Evolutionary conservation across 2,113 vertebrate genomes (phyloP).

Genomic region (Sorex fumeus): DNA sequence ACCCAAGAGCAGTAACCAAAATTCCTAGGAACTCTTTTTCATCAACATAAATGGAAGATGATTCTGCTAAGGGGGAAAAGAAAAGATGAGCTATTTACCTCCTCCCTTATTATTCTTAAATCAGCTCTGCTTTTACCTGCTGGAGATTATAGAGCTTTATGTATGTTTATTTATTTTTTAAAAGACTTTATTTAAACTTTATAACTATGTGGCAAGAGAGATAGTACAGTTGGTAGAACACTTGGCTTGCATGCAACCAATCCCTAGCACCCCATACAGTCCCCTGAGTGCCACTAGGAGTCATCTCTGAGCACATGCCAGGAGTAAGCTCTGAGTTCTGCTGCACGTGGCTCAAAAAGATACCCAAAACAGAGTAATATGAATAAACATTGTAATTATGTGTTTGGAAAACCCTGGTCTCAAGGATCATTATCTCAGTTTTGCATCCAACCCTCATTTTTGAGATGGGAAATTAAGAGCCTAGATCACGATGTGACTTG

Average conservation of each 20-base stretch:
- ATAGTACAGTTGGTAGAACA: too few species aligned
- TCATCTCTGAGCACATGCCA: too few species aligned
- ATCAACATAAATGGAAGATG: not conserved
- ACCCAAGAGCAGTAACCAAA: too few species aligned
- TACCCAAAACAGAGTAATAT: too few species aligned
- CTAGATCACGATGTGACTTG: not conserved
- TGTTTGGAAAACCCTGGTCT: not conserved
- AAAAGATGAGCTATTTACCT: not conserved
- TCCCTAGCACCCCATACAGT: too few species aligned
- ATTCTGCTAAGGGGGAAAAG: constrained; percentile 7
- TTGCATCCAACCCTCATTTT: constrained; percentile 17
- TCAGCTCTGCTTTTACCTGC: not conserved
- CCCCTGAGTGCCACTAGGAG: too few species aligned
- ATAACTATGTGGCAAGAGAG: too few species aligned
- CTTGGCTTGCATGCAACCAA: too few species aligned
- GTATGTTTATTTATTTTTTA: too few species aligned
- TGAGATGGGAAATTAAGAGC: not conserved
- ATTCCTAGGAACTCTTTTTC: too few species aligned
- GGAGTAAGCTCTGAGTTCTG: too few species aligned
- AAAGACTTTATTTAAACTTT: not conserved
- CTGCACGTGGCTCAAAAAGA: not conserved
- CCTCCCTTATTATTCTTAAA: too few species aligned
- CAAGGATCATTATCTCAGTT: constrained; percentile 10
- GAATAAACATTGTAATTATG: not conserved
- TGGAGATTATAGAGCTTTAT: not conserved